Percentiles rank a stretch among this genome's conserved stretches.
phyloP scores from a whole-genome alignment of 2,797 vertebrate genomes.

The Sebastes diploproa region DNA sequence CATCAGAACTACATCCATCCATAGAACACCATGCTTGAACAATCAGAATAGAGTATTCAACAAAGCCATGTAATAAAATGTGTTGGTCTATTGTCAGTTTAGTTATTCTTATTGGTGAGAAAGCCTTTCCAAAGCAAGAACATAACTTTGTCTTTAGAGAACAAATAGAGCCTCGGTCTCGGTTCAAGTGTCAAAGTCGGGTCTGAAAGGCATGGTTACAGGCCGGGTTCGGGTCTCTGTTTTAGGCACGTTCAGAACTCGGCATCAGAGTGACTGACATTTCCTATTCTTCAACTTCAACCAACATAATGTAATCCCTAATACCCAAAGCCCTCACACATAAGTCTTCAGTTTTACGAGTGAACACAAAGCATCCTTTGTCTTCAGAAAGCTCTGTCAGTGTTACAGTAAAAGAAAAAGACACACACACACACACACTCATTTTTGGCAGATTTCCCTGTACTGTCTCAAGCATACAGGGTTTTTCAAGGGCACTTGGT shows the following conservation, averaged over 20 bases:
- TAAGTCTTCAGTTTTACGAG: slow-evolving; percentile 1
- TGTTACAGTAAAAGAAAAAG: not conserved
- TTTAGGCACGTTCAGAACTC: not conserved
- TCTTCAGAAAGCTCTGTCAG: slow-evolving; percentile 4
- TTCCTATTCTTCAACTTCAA: not conserved
- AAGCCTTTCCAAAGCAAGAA: not conserved
- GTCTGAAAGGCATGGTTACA: not conserved
- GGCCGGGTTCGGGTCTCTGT: not conserved
- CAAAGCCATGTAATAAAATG: not conserved
- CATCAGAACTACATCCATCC: too few species aligned
- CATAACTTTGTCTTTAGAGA: not conserved
- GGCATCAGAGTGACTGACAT: not conserved
- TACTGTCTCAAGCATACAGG: slow-evolving; percentile 15
- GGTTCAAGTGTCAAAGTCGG: not conserved
- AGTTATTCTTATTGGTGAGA: not conserved
- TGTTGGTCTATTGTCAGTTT: not conserved
- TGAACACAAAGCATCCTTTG: slow-evolving; percentile 1
- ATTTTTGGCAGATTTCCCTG: slow-evolving; percentile 4
- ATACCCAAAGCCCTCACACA: not conserved
- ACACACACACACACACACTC: not conserved
- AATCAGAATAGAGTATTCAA: too few species aligned
- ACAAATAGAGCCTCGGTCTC: not conserved
- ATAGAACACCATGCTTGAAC: too few species aligned
- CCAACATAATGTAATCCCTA: not conserved
- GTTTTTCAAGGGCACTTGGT: slow-evolving; percentile 54